Evolutionary conservation across 2,797 vertebrate species (phyloP), one percentile per base, ranked within the genome.

Genomic region (Perodicticus potto): DNA sequence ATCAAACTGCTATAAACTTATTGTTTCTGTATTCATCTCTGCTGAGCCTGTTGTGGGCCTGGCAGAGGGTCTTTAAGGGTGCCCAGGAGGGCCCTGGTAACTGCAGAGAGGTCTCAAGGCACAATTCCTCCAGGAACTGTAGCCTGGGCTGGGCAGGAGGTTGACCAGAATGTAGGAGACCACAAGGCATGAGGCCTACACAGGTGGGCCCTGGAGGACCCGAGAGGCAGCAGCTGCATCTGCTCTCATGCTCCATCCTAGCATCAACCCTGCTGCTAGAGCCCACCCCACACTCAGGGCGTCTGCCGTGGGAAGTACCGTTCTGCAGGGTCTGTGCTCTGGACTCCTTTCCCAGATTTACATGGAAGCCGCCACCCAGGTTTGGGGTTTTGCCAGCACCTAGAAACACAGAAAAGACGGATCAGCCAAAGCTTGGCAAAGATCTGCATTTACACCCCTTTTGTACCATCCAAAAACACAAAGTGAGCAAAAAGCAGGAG

Each of bases 241-340:
- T 23, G 0, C 3, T 29, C 40, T 20, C 0, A 4, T 6, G 63
- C 81, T 57, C 12, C 10, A 34, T 7, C 49, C 65, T 7, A 2
- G 74, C 74, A 61, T 5, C 40, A 9, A 34, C 16, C 67, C 76
- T 0, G 2, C 80, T 72, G 4, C 10, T 7, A 3, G 27, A 9
- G 1, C 16, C 73, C 19, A 4, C 29, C 55, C 32, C 45, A 4
- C 0, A 0, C 43, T 40, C 57, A 17, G 43, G 9, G 59, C 57
- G 0, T 59, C 5, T 16, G 0, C 2, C 1, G 3, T 0, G 23
- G 61, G 27, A n/a, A 63, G 12, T 99, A 99, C 99, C 99, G 0
- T 99, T 99, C 98, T 99, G 99, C 23, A 99, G 99, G 0, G 99
- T 99, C 97, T 99, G 99, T 4, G 99, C 99, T 95, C 99, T 98